These are phyloP conservation scores for Bombus waltoni DNA, from an alignment of 1,140 invertebrate genomes.

Conservation along the genomic window DNA sequence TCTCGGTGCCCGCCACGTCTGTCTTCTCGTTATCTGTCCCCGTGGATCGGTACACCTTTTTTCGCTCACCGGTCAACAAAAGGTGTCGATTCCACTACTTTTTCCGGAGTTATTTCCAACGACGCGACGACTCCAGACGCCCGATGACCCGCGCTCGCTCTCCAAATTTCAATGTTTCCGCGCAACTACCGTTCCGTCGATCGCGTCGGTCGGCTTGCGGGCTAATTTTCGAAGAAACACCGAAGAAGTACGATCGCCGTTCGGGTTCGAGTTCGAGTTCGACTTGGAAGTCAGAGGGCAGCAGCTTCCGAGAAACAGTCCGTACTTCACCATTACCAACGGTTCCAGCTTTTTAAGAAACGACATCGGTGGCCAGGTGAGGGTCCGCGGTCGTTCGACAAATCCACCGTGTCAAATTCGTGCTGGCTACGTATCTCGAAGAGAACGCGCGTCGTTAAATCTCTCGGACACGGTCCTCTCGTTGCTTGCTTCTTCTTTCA, in stretches of 20 bases:
- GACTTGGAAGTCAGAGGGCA: constrained; percentile 55
- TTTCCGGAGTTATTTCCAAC: constrained; percentile 17
- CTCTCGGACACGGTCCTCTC: constrained; percentile 64
- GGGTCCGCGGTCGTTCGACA: constrained; percentile 54
- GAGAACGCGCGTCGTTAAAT: constrained; percentile 62
- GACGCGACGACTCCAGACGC: background rate
- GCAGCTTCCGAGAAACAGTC: constrained; percentile 60
- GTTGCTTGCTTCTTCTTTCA: constrained; percentile 50
- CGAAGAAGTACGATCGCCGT: constrained; percentile 1
- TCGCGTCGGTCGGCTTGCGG: background rate
- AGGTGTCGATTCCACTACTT: constrained; percentile 65
- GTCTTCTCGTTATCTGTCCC: constrained; percentile 61
- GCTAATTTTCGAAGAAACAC: background rate
- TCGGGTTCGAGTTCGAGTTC: constrained; percentile 29
- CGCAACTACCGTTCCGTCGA: too few relatives aligned
- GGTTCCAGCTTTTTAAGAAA: constrained; percentile 36
- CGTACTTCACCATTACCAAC: constrained; percentile 42
- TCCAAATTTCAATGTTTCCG: background rate
- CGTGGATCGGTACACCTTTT: constrained; percentile 68
- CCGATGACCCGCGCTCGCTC: background rate
- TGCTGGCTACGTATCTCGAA: constrained; percentile 56
- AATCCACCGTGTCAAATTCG: constrained; percentile 70
- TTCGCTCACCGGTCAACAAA: constrained; percentile 48
- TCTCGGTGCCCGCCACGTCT: constrained; percentile 51
- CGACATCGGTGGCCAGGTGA: constrained; percentile 60